These are phyloP conservation scores for Drosophila dunni DNA, from an alignment of 1,140 invertebrate genomes.

Conservation along the genomic window DNA sequence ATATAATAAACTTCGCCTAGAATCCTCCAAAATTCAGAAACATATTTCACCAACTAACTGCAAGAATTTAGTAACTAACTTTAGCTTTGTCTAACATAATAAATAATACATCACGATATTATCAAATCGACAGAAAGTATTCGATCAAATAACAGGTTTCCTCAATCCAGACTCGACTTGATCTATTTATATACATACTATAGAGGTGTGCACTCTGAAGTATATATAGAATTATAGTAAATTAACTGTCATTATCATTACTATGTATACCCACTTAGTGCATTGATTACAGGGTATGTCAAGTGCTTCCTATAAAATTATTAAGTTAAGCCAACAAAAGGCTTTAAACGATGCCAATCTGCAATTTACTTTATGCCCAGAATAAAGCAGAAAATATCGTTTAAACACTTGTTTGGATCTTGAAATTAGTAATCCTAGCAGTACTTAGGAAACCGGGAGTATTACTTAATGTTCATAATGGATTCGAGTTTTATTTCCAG, in stretches of 20 bases:
- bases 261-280: not conserved
- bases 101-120: too few species aligned
- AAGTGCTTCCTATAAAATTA: slow-evolving; percentile 55
- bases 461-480: not conserved
- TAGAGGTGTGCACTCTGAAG: too few species aligned
- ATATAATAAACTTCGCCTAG: too few species aligned
- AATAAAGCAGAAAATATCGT: slow-evolving; percentile 23
- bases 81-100: too few species aligned
- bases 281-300: slow-evolving; percentile 15
- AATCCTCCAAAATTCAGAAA: too few species aligned
- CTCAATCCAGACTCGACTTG: too few species aligned
- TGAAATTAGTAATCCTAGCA: slow-evolving; percentile 5
- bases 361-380: slow-evolving; percentile 36
- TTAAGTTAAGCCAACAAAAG: slow-evolving; percentile 56
- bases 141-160: too few species aligned
- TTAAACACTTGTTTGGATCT: slow-evolving; percentile 17
- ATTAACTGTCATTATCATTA: not conserved
- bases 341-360: slow-evolving; percentile 49
- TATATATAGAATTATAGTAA: too few species aligned
- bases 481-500: slow-evolving; percentile 1
- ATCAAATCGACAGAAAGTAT: too few species aligned
- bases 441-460: not conserved
- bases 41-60: too few species aligned
- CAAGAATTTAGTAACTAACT: too few species aligned
- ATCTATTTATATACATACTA: too few species aligned